Conservation (phyloP, 2,888 invertebrate genomes). For the Phoenoteleia sp. region DNA sequence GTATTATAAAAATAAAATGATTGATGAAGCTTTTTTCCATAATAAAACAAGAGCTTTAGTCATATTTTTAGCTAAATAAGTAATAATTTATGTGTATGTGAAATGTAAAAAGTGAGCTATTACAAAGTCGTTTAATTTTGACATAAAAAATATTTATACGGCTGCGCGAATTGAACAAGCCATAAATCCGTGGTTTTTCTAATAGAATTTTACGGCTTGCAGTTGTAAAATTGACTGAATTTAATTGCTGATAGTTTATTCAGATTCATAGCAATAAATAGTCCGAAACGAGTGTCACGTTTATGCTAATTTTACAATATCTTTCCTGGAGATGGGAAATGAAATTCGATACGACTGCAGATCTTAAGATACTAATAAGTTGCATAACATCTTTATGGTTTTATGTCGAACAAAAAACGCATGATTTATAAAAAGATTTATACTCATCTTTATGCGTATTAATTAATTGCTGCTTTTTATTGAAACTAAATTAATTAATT, state of each 20-base stretch:
- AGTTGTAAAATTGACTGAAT: conserved; percentile 33
- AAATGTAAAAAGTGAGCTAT: not conserved
- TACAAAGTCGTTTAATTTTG: not conserved
- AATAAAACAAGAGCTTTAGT: not conserved
- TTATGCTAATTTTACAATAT: conserved; percentile 33
- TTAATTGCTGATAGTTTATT: not conserved
- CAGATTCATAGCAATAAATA: conserved; percentile 19
- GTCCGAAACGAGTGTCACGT: conserved; percentile 11
- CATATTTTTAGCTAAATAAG: conserved; percentile 6
- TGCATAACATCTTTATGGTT: conserved; percentile 14
- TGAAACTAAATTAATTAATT: not conserved
- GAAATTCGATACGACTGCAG: conserved; percentile 2
- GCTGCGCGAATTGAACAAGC: not conserved
- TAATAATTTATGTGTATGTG: not conserved
- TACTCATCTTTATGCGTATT: too few species aligned
- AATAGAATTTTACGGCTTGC: conserved; percentile 3
- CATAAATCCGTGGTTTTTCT: conserved; percentile 5
- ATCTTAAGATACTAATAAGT: not conserved
- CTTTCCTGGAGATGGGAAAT: not conserved
- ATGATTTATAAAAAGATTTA: not conserved
- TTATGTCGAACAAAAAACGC: not conserved
- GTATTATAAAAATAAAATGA: conserved; percentile 39
- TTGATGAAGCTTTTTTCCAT: conserved; percentile 30
- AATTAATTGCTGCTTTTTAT: not conserved
- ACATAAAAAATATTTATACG: not conserved